phyloP scores from a whole-genome alignment of 30 jellyfish, hydroid and myxozoan genomes.

The Aurelia sp. region DNA sequence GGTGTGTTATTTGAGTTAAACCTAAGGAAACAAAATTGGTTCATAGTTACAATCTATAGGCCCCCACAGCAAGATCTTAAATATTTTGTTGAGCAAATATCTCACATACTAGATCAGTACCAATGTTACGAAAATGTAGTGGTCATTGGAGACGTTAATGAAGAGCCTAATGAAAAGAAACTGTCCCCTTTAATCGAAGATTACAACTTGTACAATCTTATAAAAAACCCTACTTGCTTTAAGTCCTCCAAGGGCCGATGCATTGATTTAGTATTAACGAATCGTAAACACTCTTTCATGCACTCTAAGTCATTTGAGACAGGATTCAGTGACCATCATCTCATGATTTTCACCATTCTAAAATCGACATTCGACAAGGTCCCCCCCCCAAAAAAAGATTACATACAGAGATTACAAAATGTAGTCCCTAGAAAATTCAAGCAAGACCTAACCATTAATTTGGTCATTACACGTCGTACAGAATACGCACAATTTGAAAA shows the following conservation, averaged over 20 bases:
- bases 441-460: background rate
- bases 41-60: too few species aligned
- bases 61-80: too few species aligned
- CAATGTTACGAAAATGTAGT: constrained; percentile 31
- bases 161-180: constrained; percentile 5
- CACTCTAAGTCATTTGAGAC: constrained; percentile 63
- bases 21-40: too few species aligned
- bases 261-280: constrained; percentile 27
- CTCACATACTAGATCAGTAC: constrained; percentile 20
- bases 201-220: too few species aligned
- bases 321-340: constrained; percentile 68
- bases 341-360: constrained; percentile 36
- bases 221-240: too few species aligned
- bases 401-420: constrained; percentile 25
- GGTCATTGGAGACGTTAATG: constrained; percentile 50
- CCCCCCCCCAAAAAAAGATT: constrained; percentile 28
- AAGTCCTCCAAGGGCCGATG: constrained; percentile 45
- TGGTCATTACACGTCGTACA: background rate
- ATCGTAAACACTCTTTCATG: constrained; percentile 36
- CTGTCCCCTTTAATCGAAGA: constrained; percentile 22
- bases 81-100: too few species aligned
- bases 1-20: too few species aligned
- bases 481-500: constrained; percentile 4
- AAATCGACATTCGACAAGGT: too few species aligned
- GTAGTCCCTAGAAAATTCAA: constrained; percentile 15